Base-by-base conservation (phyloP, 2,888 invertebrate species). In the Cristatella mucedo region DNA sequence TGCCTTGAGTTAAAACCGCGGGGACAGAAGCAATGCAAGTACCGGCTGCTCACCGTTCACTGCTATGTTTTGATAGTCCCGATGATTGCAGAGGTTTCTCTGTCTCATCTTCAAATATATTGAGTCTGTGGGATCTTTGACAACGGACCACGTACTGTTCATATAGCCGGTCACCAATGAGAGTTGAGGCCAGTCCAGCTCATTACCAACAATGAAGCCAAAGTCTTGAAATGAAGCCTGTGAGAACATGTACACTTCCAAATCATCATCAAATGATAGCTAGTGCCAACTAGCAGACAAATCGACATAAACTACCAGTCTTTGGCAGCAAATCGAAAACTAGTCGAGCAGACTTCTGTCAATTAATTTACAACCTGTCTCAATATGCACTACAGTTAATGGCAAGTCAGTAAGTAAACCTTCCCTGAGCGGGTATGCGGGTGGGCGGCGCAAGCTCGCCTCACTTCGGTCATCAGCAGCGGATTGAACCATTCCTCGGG, bases 151-250 rank as follows among this genome's bases (percentile, higher is more conserved):
- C 1, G 53, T 51, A 3, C 42, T 46, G 38, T 59, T 56, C 50
- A 49, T 53, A 41, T 49, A 58, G 32, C 61, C 63, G 46, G 71
- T 70, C 4, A 55, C 56, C 40, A 62, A 61, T 5, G 71, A 70
- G 31, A 67, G 52, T 49, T 69, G 65, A 4, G 71, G 71, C 71
- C 71, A 71, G 47, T 71, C 70, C 11, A 70, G 41, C 48, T 70
- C 69, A 53, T 71, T 68, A 45, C 68, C 61, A 21, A 68, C 29
- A n/a, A 66, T 59, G 45, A 57, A 59, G 2, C 59, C 57, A 13
- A 64, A 46, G 43, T 64, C 57, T 41, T 63, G 52, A 45, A 68
- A 55, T 3, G 53, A 51, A 16, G 54, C 56, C 63, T 65, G 47
- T 6, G 45, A 49, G 18, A 43, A 18, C 24, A n/a, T n/a, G n/a